Evolutionary conservation across 2,113 vertebrate genomes (phyloP).

Genomic region (Neodon shergylaensis): DNA sequence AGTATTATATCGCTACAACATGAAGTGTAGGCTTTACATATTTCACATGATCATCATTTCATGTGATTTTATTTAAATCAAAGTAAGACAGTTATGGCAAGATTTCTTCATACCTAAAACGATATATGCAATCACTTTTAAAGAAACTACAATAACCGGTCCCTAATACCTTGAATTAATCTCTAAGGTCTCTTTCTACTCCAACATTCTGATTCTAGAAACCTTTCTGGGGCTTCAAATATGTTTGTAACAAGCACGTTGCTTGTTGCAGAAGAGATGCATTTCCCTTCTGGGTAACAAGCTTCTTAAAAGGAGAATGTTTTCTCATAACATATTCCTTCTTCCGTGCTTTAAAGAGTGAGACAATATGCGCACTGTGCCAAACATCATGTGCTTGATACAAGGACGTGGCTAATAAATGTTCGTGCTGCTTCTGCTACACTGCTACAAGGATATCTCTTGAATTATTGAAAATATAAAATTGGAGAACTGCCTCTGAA

Average conservation of each 20-base stretch:
- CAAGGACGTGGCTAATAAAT: slow-evolving; percentile 53
- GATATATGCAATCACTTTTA: slow-evolving; percentile 60
- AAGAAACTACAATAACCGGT: slow-evolving; percentile 51
- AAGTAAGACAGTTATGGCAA: slow-evolving; percentile 48
- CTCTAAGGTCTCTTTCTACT: slow-evolving; percentile 44
- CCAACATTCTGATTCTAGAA: slow-evolving; percentile 38
- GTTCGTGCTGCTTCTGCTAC: not conserved
- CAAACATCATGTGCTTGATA: not conserved
- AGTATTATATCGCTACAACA: slow-evolving; percentile 23
- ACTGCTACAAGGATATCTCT: slow-evolving; percentile 45
- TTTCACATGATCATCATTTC: slow-evolving; percentile 50
- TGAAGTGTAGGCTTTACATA: slow-evolving; percentile 49
- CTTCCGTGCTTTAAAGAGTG: not conserved
- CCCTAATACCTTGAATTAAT: slow-evolving; percentile 52
- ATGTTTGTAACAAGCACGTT: slow-evolving; percentile 51
- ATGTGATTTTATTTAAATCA: slow-evolving; percentile 42
- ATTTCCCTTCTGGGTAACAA: slow-evolving; percentile 58
- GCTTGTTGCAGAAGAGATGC: not conserved
- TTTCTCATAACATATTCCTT: slow-evolving; percentile 32
- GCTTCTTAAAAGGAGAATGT: slow-evolving; percentile 20
- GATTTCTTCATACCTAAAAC: slow-evolving; percentile 65
- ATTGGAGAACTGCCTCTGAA: slow-evolving; percentile 42
- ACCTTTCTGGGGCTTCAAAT: slow-evolving; percentile 41
- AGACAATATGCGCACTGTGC: slow-evolving; percentile 20
- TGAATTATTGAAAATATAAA: slow-evolving; percentile 67